phyloP scores from a whole-genome alignment of 2,113 vertebrate species.

The Eptesicus fuscus region DNA sequence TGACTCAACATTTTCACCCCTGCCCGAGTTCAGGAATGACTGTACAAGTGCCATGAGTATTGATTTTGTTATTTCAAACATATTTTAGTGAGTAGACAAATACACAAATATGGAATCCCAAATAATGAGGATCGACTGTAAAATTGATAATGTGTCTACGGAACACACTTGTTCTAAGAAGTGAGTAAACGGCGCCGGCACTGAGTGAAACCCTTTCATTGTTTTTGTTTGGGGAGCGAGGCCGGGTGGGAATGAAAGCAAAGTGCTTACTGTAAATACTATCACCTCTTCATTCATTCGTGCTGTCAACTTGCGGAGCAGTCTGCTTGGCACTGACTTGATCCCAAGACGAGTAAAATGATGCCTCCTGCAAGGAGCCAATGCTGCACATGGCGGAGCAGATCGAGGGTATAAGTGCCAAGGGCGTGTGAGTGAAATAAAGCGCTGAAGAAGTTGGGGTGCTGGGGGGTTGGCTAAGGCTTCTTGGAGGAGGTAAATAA shows the following conservation, averaged over 20 bases:
- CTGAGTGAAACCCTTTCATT: not conserved
- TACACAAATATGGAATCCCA: not conserved
- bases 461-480: not conserved
- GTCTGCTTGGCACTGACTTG: not conserved
- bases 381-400: fast-evolving
- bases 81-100: not conserved
- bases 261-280: not conserved
- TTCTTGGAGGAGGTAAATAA: not conserved
- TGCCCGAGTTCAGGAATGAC: not conserved
- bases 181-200: not conserved
- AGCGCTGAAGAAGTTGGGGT: not conserved
- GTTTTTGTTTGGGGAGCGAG: not conserved
- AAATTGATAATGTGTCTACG: not conserved
- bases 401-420: not conserved
- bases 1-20: not conserved
- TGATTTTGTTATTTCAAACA: not conserved
- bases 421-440: too few species aligned
- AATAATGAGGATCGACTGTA: not conserved
- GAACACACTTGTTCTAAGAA: not conserved
- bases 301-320: not conserved
- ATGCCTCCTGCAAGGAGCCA: not conserved
- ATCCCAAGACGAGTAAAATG: not conserved
- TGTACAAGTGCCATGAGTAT: too few species aligned
- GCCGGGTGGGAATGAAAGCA: not conserved
- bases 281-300: not conserved